Evolutionary conservation across 2,888 invertebrate genomes (phyloP).

Genomic region (Sinohyriopsis cumingii): DNA sequence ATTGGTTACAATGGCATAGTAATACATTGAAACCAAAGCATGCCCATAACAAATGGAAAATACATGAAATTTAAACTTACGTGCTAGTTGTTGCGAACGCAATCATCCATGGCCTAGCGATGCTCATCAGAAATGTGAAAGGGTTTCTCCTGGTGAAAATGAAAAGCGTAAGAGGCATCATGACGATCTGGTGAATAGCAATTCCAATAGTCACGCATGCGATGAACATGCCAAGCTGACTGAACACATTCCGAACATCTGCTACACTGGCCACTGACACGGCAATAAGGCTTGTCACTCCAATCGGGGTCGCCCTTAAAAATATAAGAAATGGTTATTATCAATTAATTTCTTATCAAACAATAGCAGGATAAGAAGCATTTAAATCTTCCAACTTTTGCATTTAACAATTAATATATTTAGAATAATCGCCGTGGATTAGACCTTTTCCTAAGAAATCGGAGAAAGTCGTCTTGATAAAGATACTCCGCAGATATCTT

Average conservation of each 20-base stretch:
- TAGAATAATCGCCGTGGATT: too few species aligned
- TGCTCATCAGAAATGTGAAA: slow-evolving; percentile 42
- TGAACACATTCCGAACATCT: slow-evolving; percentile 43
- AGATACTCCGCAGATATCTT: too few species aligned
- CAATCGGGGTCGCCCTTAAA: slow-evolving; percentile 58
- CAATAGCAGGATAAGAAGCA: too few species aligned
- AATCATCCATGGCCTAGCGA: slow-evolving; percentile 56
- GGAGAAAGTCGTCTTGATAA: too few species aligned
- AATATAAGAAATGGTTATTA: not conserved
- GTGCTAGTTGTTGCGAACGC: slow-evolving; percentile 63
- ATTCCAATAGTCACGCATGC: slow-evolving; percentile 52
- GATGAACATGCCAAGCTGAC: slow-evolving; percentile 54
- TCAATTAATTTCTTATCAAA: not conserved
- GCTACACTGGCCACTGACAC: slow-evolving; percentile 52
- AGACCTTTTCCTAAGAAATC: too few species aligned
- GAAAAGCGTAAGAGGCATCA: slow-evolving; percentile 45
- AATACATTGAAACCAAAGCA: too few species aligned
- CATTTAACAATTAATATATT: too few species aligned
- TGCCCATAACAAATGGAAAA: too few species aligned
- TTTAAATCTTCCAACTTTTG: too few species aligned
- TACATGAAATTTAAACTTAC: slow-evolving; percentile 38
- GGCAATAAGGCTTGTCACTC: slow-evolving; percentile 60
- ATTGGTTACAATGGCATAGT: too few species aligned
- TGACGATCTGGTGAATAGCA: slow-evolving; percentile 47
- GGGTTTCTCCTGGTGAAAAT: slow-evolving; percentile 58